Evolutionary conservation across 2,888 invertebrate genomes (phyloP).

Genomic region (Megamerina dolium): DNA sequence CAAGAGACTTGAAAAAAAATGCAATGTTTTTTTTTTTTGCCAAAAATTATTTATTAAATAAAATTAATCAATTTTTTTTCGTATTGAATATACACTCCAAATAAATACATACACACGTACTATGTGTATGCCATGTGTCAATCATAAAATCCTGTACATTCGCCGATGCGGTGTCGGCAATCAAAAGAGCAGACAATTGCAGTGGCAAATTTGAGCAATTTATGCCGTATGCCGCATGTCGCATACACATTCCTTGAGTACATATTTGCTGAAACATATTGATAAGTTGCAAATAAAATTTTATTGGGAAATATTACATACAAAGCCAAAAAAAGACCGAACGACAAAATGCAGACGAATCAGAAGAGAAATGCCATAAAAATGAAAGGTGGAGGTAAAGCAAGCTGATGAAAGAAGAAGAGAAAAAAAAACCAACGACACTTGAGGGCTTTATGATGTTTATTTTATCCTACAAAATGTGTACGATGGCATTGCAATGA

Average conservation of each 20-base stretch:
- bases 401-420: too few species aligned
- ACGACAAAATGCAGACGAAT: neutral
- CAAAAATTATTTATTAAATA: too few species aligned
- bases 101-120: neutral
- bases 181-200: too few species aligned
- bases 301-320: too few species aligned
- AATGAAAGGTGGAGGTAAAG: too few species aligned
- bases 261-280: constrained; percentile 6
- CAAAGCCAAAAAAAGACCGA: neutral
- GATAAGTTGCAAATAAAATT: constrained; percentile 14
- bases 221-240: neutral
- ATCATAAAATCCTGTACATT: too few species aligned
- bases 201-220: neutral
- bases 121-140: too few species aligned
- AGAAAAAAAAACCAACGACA: neutral
- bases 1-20: too few species aligned
- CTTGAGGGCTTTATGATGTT: neutral
- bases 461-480: neutral
- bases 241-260: neutral
- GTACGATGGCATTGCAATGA: neutral
- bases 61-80: too few species aligned
- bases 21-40: too few species aligned
- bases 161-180: too few species aligned
- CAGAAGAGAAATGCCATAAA: neutral
- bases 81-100: too few species aligned